These are phyloP conservation scores for Oryzias curvinotus DNA, from an alignment of 2,113 vertebrate species.

Conservation along the genomic window DNA sequence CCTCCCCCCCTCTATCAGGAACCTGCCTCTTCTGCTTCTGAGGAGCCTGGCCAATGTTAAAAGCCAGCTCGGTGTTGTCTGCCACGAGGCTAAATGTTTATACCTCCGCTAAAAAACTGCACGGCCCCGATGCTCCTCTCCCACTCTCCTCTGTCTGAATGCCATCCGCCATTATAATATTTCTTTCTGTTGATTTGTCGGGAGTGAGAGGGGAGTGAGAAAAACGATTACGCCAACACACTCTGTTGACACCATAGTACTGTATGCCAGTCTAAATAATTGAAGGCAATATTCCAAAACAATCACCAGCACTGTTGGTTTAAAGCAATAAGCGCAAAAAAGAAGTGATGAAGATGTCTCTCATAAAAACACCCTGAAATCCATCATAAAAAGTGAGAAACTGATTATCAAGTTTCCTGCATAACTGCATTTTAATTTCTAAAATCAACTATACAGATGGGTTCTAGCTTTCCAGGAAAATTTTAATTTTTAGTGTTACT, in stretches of 20 bases:
- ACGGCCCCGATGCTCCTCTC: slow-evolving; percentile 30
- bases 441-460: too few relatives aligned
- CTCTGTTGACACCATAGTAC: slow-evolving; percentile 16
- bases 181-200: slow-evolving; percentile 11
- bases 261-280: slow-evolving; percentile 16
- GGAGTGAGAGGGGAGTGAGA: slow-evolving; percentile 1
- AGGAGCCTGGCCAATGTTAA: slow-evolving; percentile 40
- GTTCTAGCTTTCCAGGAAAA: too few relatives aligned
- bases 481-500: too few relatives aligned
- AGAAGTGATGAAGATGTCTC: slow-evolving; percentile 3
- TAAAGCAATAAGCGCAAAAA: slow-evolving; percentile 3
- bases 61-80: slow-evolving; percentile 44
- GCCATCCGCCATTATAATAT: slow-evolving; percentile 38
- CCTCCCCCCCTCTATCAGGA: slow-evolving; percentile 20
- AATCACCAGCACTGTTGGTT: slow-evolving; percentile 11
- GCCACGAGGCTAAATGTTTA: slow-evolving; percentile 54
- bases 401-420: too few relatives aligned
- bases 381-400: too few relatives aligned
- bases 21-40: slow-evolving; percentile 40
- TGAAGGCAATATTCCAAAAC: slow-evolving; percentile 19
- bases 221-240: slow-evolving; percentile 11
- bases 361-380: neutral
- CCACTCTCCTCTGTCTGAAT: slow-evolving; percentile 41
- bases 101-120: slow-evolving; percentile 47
- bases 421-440: too few relatives aligned